phyloP scores from a whole-genome alignment of 2,113 vertebrate genomes.

The Shinisaurus crocodilurus region DNA sequence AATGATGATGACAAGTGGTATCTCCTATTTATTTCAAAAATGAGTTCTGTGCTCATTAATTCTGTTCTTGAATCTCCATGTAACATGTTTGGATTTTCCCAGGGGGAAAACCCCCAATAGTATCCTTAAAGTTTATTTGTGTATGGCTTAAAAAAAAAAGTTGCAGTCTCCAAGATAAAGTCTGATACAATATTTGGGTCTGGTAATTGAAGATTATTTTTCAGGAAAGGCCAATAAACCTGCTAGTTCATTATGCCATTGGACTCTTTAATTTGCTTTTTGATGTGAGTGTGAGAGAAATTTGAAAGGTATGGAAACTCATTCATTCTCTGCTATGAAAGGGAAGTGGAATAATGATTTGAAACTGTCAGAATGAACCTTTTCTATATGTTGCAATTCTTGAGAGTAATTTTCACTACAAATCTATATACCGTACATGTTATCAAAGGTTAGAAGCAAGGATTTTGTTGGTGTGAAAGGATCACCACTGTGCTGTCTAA shows the following conservation, averaged over 20 bases:
- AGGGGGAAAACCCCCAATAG: too few relatives aligned
- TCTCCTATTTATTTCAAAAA: background rate
- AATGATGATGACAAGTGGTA: background rate
- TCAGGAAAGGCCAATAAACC: background rate
- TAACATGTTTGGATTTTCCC: background rate
- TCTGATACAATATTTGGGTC: background rate
- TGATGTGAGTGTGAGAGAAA: background rate
- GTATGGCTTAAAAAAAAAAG: background rate
- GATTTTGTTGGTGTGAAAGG: background rate
- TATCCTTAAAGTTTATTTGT: background rate
- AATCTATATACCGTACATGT: background rate
- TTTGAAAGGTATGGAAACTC: background rate
- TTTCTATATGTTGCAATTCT: conserved; percentile 4
- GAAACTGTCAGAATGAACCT: background rate
- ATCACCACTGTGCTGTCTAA: background rate
- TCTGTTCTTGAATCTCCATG: conserved; percentile 5
- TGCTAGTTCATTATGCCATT: background rate
- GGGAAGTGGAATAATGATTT: background rate
- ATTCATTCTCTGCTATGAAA: background rate
- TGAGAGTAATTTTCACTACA: background rate
- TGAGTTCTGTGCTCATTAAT: conserved; percentile 11
- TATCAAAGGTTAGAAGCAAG: conserved; percentile 2
- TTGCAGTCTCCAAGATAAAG: background rate
- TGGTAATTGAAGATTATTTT: background rate
- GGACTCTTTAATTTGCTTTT: background rate